Conservation (phyloP, 2,113 vertebrate genomes). For the Nothobranchius furzeri region DNA sequence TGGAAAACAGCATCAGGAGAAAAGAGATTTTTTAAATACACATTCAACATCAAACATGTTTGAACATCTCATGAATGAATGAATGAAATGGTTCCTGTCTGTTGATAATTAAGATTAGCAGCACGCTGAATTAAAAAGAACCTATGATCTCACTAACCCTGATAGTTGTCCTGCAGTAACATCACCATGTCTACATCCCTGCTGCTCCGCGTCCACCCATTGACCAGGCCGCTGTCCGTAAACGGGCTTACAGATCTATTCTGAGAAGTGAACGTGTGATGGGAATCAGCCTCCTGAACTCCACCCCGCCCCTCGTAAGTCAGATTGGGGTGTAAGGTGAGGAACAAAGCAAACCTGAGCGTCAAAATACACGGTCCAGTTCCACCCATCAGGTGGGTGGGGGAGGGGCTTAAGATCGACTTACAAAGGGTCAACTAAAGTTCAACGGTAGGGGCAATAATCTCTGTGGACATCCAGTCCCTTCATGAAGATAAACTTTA, state of each 20-base stretch:
- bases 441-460: slow-evolving; percentile 5
- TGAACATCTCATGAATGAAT: too few species aligned
- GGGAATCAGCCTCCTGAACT: slow-evolving; percentile 28
- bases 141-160: slow-evolving; percentile 37
- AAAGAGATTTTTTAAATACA: too few species aligned
- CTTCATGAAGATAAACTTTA: too few species aligned
- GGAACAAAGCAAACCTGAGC: not conserved
- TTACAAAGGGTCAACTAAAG: not conserved
- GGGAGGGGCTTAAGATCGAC: not conserved
- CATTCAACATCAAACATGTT: too few species aligned
- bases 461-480: not conserved
- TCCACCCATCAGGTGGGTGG: not conserved
- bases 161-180: slow-evolving; percentile 7
- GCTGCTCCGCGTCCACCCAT: slow-evolving; percentile 21
- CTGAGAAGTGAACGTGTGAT: slow-evolving; percentile 45
- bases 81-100: too few species aligned
- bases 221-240: slow-evolving; percentile 60
- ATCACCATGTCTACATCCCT: slow-evolving; percentile 6
- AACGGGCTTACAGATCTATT: slow-evolving; percentile 76
- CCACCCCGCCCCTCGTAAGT: slow-evolving; percentile 14
- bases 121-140: not conserved
- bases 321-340: slow-evolving; percentile 43
- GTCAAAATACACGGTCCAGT: not conserved
- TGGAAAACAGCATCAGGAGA: not conserved
- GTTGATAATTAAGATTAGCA: not conserved